Conservation (phyloP, 2,797 vertebrate genomes). For the Podarcis lilfordi region DNA sequence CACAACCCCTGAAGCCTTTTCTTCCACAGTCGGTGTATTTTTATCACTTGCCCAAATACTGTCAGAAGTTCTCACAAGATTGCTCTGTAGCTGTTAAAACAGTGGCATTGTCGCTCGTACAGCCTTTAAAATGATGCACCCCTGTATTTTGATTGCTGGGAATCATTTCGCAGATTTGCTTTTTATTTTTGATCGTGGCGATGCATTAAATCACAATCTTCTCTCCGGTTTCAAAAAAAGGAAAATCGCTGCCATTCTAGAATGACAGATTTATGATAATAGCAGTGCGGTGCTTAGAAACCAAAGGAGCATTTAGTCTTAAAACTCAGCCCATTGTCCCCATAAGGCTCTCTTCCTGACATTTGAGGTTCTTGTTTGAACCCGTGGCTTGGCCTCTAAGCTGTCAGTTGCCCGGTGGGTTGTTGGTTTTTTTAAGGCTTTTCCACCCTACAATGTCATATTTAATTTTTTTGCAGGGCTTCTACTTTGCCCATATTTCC, state of each 20-base stretch:
- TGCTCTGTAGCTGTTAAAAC: constrained; percentile 47
- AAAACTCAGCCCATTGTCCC: constrained; percentile 23
- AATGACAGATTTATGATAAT: constrained; percentile 28
- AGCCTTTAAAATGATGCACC: constrained; percentile 31
- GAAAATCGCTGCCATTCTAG: constrained; percentile 18
- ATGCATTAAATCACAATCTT: constrained; percentile 40
- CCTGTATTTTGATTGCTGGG: constrained; percentile 50
- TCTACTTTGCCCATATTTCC: background rate
- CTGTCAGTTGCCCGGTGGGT: background rate
- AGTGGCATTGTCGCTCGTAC: constrained; percentile 37
- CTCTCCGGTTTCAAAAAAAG: constrained; percentile 46
- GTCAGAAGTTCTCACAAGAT: constrained; percentile 55
- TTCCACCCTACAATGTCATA: background rate
- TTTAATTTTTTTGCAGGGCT: background rate
- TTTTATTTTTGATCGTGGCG: constrained; percentile 33
- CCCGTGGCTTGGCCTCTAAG: background rate
- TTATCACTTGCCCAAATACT: constrained; percentile 43
- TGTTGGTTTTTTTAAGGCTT: background rate
- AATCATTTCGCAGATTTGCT: constrained; percentile 66
- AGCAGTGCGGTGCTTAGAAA: background rate
- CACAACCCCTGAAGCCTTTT: constrained; percentile 47
- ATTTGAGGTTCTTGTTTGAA: constrained; percentile 9
- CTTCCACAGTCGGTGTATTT: constrained; percentile 43
- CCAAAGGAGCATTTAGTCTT: constrained; percentile 31
- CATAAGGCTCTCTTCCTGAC: background rate